Base-by-base conservation (phyloP, 2,113 vertebrate species). In the Callaeas wilsoni region DNA sequence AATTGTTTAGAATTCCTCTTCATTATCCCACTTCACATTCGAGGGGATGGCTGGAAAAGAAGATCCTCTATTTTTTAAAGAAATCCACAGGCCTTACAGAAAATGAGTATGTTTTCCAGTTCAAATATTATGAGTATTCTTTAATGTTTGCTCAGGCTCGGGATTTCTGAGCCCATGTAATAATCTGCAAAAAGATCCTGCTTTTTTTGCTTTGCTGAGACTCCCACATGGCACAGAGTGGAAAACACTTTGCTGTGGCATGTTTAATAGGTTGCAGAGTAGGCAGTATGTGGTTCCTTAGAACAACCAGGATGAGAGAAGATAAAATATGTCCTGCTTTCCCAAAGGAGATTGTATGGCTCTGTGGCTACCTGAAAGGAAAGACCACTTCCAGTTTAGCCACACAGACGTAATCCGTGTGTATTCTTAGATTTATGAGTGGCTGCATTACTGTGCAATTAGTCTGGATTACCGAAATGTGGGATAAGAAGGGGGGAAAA, bases 121-220 rank as follows among this genome's bases (percentile, higher is more conserved):
- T 94, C 79, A 97, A 97, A 97, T 97, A 97, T 97, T 97, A 85
- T 93, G 91, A 96, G 84, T 96, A 94, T 94, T 95, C 90, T 93
- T 92, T 70, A 95, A 55, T 97, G 96, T 97, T 97, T 97, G 78
- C 62, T 92, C 55, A 95, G 84, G 89, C 93, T 96, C 5, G 46
- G 44, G 78, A 83, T 93, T 96, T 96, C 94, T 92, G 67, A 95
- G 76, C 41, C 91, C 55, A 15, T 89, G 32, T 55, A 94, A 91
- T 81, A 93, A 91, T 83, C 84, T 89, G 76, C 29, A 77, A 69
- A 93, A 89, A 74, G 18, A 77, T 85, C 83, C 44, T 73, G 37
- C 73, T 18, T 7, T 86, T 90, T 94, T 96, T 93, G 74, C 89
- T 91, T 84, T 86, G 62, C 88, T 73, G 94, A 82, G 67, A 29